Evolutionary conservation across 2,888 invertebrate species (phyloP), one percentile per base, ranked within the genome.

Genomic region (Acronicta aceris): DNA sequence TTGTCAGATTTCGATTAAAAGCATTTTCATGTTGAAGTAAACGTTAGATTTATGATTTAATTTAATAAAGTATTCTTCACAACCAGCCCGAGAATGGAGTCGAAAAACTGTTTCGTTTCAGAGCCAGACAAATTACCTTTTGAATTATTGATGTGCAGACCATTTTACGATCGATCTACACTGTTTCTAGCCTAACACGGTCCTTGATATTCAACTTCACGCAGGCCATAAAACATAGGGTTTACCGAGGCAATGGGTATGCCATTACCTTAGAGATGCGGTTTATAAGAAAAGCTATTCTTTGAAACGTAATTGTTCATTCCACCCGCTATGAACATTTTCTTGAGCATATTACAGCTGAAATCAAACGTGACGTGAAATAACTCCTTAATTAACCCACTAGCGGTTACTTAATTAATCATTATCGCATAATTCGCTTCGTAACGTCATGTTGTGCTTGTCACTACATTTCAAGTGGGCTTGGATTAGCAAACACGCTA

Each of bases 401-500:
- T 52, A 48, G 56, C 59, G 27, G 69, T 58, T 58, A 60, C 76
- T 69, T 75, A 73, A 78, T 78, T 70, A 79, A 67, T 65, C 49
- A 76, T 71, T 56, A 63, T 63, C 59, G 13, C 53, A 49, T 33
- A 73, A 72, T 76, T 71, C 54, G 47, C 63, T 57, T 65, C 68
- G 59, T 76, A 70, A 81, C 73, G 69, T 64, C 76, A 72, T 66
- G 75, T 69, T 79, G 77, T 65, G 71, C 66, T 69, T 74, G 71
- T 81, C 75, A 75, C 70, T 74, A 71, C 74, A 66, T 74, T 78
- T 79, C 73, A 79, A 82, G 79, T 80, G 76, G 76, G 72, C 81
- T 80, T 75, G 77, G 64, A 79, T 84, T 81, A 79, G 86, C 86
- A 83, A 83, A 85, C 85, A 88, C 81, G 80, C 84, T 83, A 86